A percentile compares a stretch with the other conserved stretches of the same genome.
phyloP scores from a whole-genome alignment of 2,113 vertebrate genomes.

The Brevimyrus niger region DNA sequence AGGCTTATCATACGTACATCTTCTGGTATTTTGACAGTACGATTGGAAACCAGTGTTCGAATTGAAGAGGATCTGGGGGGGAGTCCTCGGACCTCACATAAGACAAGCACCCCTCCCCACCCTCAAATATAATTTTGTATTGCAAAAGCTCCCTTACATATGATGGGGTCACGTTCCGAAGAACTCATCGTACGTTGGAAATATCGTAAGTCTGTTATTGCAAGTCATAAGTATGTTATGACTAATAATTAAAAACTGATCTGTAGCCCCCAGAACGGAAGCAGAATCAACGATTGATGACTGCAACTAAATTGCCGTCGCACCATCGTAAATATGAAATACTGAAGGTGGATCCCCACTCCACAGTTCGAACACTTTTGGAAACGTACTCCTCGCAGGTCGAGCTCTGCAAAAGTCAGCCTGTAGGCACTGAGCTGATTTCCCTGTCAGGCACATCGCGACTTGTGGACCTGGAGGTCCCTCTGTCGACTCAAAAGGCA shows the following conservation, averaged over 20 bases:
- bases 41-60: neutral
- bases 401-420: neutral
- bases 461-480: neutral
- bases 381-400: neutral
- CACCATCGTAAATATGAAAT: neutral
- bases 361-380: neutral
- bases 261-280: neutral
- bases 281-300: neutral
- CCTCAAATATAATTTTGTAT: neutral
- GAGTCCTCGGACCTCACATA: neutral
- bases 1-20: neutral
- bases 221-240: neutral
- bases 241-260: neutral
- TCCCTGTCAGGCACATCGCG: neutral
- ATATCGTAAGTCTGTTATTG: neutral
- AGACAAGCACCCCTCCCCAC: neutral
- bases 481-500: constrained; percentile 34
- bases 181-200: neutral
- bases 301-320: neutral
- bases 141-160: neutral
- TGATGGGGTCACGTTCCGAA: neutral
- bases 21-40: neutral
- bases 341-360: neutral
- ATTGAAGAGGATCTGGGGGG: neutral
- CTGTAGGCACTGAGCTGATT: neutral